A percentile compares a stretch with the other conserved stretches of the same genome.
These are phyloP conservation scores for Calliscelio sp. DNA, from an alignment of 2,888 invertebrate species.

Conservation along the genomic window DNA sequence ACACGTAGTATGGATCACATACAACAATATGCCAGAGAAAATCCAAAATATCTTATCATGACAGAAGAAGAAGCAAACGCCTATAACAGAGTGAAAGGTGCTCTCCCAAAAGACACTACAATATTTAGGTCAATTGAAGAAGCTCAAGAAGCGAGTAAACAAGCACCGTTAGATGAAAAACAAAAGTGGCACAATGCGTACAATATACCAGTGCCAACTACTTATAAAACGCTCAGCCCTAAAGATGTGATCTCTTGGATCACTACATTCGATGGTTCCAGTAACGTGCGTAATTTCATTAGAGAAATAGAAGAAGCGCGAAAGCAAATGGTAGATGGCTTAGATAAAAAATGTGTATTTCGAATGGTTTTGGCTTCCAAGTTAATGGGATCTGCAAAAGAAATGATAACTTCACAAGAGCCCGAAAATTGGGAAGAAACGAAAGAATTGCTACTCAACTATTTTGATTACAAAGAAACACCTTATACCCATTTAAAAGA, in stretches of 20 bases:
- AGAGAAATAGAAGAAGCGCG: background rate
- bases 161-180: background rate
- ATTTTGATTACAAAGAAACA: conserved; percentile 5
- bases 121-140: background rate
- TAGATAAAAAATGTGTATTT: background rate
- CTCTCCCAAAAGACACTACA: background rate
- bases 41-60: background rate
- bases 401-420: background rate
- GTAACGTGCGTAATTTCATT: background rate
- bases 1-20: background rate
- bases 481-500: background rate
- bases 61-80: background rate
- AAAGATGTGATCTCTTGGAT: conserved; percentile 10
- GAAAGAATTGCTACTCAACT: background rate
- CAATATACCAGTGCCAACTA: background rate
- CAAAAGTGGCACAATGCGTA: conserved; percentile 13
- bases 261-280: background rate
- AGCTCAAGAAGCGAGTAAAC: background rate
- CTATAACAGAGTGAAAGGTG: background rate
- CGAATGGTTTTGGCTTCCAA: conserved; percentile 10
- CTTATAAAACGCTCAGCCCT: background rate
- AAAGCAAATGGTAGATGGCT: conserved; percentile 1
- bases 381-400: background rate
- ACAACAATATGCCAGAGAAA: background rate
- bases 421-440: conserved; percentile 7